Base-by-base conservation (phyloP, 2,113 vertebrate species). In the Gadus macrocephalus region DNA sequence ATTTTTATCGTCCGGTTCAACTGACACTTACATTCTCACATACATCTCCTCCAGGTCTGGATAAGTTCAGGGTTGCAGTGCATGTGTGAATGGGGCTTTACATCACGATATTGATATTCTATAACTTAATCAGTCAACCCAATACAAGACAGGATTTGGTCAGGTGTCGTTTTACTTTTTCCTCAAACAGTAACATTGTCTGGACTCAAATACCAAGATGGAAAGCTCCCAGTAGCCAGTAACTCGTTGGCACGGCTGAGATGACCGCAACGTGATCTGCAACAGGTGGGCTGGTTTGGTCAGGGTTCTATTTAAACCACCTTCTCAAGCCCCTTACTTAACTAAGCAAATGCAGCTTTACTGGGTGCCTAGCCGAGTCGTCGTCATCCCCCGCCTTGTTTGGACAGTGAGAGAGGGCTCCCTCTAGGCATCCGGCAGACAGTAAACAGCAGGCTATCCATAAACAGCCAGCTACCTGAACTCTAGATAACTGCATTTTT, bases 201-300 rank as follows among this genome's bases (percentile, higher is more conserved):
- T 14, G 42, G 42, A 58, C 17, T 67, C 59, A 53, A 42, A 72
- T 70, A 62, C 27, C 38, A 63, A 67, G 15, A 69, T 62, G 15
- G 55, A 65, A 69, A 11, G 19, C 62, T 68, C 27, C 61, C 72
- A 28, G 62, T 74, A 59, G 68, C 72, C 42, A 49, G 38, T 11
- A 63, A n/a, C 59, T 55, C 5, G n/a, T 53, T 76, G 15, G 70
- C 64, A 69, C 73, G 63, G 64, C 55, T 68, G 70, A 68, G 60
- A 69, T 76, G 66, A 59, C 67, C 60, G 79, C 70, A 85, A 83
- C 66, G 60, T 74, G 72, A 85, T 78, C 72, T 71, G 55, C 35
- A 62, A 81, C 84, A 86, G 84, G 86, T 86, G 81, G 74, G 85
- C 80, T 64, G 81, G 81, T 88, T 86, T 83, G 73, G 78, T 78